Base-by-base conservation (phyloP, 1,140 invertebrate species). In the Apis cerana region DNA sequence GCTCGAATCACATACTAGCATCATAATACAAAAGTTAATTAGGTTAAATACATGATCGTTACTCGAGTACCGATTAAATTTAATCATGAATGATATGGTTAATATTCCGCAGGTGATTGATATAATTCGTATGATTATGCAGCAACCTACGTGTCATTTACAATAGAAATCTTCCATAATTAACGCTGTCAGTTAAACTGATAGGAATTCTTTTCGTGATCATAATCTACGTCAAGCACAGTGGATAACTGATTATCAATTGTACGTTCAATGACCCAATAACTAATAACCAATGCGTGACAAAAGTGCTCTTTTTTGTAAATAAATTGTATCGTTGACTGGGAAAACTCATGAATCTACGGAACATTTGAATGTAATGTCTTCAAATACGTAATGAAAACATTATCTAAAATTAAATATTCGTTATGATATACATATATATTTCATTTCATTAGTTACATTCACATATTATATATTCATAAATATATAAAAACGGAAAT, bases 51-150 rank as follows among this genome's bases (percentile, higher is more conserved):
- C 21, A 65, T 58, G 59, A 86, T 80, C 54, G 74, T 80, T 82
- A 75, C 76, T 70, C 54, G 71, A 56, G 33, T 52, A 43, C 21
- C 74, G 72, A 84, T 86, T 62, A 64, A 86, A 86, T 87, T 80
- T 86, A 86, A 87, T 84, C 86, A 87, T 58, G 81, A 81, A n/a
- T 52, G 68, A 77, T 69, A 62, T 79, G 21, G 52, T 88, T 87
- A 80, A 87, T 84, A 87, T 88, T 87, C 72, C 54, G 65, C 85
- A 88, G 86, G 85, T 87, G 76, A 88, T 84, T 81, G 86, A 88
- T 84, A 81, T 75, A 84, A 88, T 84, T 87, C 59, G 43, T 64
- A 72, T 71, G 19, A 76, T 86, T 71, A 76, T 59, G 64, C 61
- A 74, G 48, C 82, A 71, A 74, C 82, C 69, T 84, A 84, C 68